Conservation (phyloP, 2,797 vertebrate genomes). For the Macroramphosus scolopax region DNA sequence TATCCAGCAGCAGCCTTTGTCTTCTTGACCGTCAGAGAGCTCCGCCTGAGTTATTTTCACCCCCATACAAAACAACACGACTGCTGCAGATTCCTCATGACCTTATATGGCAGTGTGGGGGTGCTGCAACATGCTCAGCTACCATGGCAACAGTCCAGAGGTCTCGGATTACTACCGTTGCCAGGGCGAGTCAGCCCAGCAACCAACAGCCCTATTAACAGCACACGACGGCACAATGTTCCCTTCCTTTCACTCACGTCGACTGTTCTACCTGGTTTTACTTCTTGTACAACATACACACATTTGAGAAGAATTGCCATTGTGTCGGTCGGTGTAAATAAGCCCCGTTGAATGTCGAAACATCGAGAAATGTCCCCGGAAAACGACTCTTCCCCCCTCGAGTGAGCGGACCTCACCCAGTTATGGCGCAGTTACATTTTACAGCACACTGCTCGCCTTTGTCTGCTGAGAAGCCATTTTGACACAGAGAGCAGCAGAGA, state of each 20-base stretch:
- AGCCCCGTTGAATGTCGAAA: slow-evolving; percentile 18
- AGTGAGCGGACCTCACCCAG: slow-evolving; percentile 74
- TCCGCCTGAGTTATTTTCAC: slow-evolving; percentile 42
- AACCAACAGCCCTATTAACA: slow-evolving; percentile 26
- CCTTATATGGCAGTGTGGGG: slow-evolving; percentile 77
- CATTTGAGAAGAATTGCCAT: slow-evolving; percentile 17
- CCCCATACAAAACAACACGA: slow-evolving; percentile 45
- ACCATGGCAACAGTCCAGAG: slow-evolving; percentile 67
- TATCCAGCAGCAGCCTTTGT: slow-evolving; percentile 5
- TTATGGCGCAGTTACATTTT: slow-evolving; percentile 77
- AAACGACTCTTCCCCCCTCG: slow-evolving; percentile 4
- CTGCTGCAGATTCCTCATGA: slow-evolving; percentile 60
- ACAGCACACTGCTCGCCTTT: slow-evolving; percentile 73
- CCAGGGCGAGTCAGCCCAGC: slow-evolving; percentile 45
- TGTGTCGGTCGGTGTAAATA: slow-evolving; percentile 14
- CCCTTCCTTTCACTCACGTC: slow-evolving; percentile 13
- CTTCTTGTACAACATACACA: slow-evolving; percentile 1
- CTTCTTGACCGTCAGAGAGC: too few species aligned
- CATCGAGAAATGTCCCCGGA: slow-evolving; percentile 21
- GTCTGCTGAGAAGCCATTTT: slow-evolving; percentile 83
- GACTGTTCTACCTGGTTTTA: not conserved
- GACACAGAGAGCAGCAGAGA: slow-evolving; percentile 74
- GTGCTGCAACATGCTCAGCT: slow-evolving; percentile 37
- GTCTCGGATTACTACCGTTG: slow-evolving; percentile 65
- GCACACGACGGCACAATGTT: slow-evolving; percentile 28